Evolutionary conservation across 2,797 vertebrate species (phyloP).

Genomic region (Malacoraja senta): DNA sequence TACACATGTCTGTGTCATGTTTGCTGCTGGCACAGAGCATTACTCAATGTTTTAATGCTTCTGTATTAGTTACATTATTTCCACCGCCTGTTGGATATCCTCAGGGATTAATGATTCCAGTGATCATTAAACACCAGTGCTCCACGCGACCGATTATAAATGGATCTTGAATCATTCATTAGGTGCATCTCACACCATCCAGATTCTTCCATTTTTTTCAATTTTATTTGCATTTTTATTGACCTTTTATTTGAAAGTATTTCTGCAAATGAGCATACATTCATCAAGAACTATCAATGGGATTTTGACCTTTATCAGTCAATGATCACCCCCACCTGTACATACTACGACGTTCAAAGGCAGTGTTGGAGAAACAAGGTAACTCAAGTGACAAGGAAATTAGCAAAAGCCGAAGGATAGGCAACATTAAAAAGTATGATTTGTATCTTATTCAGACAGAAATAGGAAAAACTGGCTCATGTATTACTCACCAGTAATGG

Average conservation of each 20-base stretch:
- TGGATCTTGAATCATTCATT: not conserved
- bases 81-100: not conserved
- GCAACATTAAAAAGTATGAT: too few species aligned
- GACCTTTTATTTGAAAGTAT: not conserved
- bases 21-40: not conserved
- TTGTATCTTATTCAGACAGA: too few species aligned
- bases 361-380: not conserved
- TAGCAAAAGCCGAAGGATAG: too few species aligned
- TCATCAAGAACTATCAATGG: not conserved
- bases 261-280: not conserved
- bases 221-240: not conserved
- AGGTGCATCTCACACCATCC: too few species aligned
- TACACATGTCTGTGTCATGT: conserved; percentile 28
- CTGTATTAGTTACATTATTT: conserved; percentile 7
- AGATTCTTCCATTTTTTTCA: not conserved
- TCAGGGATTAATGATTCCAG: not conserved
- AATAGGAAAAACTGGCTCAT: too few species aligned
- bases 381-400: too few species aligned
- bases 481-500: too few species aligned
- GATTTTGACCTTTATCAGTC: not conserved
- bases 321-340: not conserved
- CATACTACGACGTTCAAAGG: not conserved
- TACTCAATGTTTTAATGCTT: not conserved
- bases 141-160: not conserved
- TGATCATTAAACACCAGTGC: not conserved